phyloP scores from a whole-genome alignment of 2,113 vertebrate species.

The Centropus unirufus region DNA sequence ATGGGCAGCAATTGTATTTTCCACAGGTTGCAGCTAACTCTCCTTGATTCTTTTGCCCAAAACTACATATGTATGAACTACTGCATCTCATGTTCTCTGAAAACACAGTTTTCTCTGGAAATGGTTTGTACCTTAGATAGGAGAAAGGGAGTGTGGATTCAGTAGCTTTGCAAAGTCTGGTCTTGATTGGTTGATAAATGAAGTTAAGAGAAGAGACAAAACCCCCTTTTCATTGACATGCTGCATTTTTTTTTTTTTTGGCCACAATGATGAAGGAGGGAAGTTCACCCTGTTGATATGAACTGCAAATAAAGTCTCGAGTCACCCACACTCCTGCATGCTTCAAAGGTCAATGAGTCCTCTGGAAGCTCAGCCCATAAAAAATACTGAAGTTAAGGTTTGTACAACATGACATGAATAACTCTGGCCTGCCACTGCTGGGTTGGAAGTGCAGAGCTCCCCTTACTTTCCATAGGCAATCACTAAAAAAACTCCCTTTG shows the following conservation, averaged over 20 bases:
- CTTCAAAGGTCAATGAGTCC: background rate
- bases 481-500: background rate
- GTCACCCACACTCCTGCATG: background rate
- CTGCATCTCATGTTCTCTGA: background rate
- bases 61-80: background rate
- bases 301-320: background rate
- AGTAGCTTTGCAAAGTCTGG: background rate
- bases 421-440: background rate
- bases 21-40: background rate
- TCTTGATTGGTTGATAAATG: background rate
- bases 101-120: background rate
- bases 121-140: background rate
- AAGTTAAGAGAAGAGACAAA: background rate
- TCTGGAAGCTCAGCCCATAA: background rate
- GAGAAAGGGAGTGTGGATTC: background rate
- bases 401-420: background rate
- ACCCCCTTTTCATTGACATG: background rate
- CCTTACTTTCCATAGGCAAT: background rate
- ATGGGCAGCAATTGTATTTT: background rate
- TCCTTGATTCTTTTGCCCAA: background rate
- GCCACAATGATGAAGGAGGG: background rate
- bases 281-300: background rate
- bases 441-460: background rate
- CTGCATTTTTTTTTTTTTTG: background rate
- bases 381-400: background rate